A percentile compares a stretch with the other conserved stretches of the same genome.
phyloP scores from a whole-genome alignment of 2,888 invertebrate genomes.

The Mystacides longicornis region DNA sequence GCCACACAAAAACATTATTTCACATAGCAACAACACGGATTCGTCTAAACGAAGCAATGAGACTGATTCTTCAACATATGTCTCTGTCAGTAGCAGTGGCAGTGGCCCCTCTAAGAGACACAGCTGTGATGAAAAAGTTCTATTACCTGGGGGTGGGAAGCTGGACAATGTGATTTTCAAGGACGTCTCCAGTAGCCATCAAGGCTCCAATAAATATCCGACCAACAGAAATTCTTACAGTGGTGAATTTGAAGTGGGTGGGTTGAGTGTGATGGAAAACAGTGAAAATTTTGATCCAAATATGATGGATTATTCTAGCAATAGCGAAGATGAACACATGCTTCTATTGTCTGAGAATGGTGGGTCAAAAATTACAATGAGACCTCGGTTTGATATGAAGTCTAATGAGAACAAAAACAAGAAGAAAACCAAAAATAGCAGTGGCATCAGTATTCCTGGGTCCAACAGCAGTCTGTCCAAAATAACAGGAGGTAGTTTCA shows the following conservation, averaged over 20 bases:
- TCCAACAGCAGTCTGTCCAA: constrained; percentile 32
- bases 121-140: constrained; percentile 24
- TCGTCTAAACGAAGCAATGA: not conserved
- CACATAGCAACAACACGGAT: constrained; percentile 7
- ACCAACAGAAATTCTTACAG: constrained; percentile 24
- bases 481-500: constrained; percentile 40
- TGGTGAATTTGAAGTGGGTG: constrained; percentile 32
- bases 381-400: constrained; percentile 29
- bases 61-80: not conserved
- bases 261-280: constrained; percentile 27
- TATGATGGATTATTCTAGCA: constrained; percentile 36
- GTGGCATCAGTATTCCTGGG: constrained; percentile 33
- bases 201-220: not conserved
- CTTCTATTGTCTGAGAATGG: constrained; percentile 45
- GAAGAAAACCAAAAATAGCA: constrained; percentile 29
- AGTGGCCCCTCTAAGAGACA: constrained; percentile 27
- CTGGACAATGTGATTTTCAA: not conserved
- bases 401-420: constrained; percentile 30
- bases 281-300: constrained; percentile 10
- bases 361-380: constrained; percentile 45
- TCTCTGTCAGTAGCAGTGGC: not conserved
- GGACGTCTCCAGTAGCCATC: not conserved
- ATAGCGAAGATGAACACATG: constrained; percentile 46
- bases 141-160: constrained; percentile 23
- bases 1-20: constrained; percentile 11